A percentile compares a stretch with the other conserved stretches of the same genome.
These are phyloP conservation scores for Sipha flava DNA, from an alignment of 1,140 invertebrate species.

Conservation along the genomic window DNA sequence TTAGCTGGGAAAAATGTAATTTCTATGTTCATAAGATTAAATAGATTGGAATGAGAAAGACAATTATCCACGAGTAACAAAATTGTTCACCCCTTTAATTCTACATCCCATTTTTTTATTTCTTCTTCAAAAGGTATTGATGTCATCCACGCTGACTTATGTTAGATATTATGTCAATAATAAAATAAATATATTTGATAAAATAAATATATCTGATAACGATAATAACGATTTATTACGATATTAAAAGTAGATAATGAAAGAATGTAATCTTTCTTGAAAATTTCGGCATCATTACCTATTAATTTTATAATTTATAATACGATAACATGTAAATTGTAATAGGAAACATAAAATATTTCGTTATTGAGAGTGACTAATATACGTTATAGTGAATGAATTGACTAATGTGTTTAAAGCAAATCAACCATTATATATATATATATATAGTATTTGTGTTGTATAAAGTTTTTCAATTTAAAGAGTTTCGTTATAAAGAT, in stretches of 20 bases:
- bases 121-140: background rate
- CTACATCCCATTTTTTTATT: background rate
- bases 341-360: background rate
- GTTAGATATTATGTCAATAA: too few species aligned
- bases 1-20: constrained; percentile 44
- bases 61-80: constrained; percentile 45
- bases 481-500: background rate
- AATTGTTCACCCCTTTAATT: background rate
- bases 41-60: constrained; percentile 38
- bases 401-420: background rate
- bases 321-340: background rate
- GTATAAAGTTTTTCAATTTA: background rate
- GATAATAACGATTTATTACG: too few species aligned
- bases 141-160: too few species aligned
- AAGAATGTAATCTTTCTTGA: too few species aligned
- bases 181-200: too few species aligned
- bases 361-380: too few species aligned
- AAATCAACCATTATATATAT: background rate
- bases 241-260: too few species aligned
- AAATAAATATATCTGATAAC: too few species aligned
- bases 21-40: too few species aligned
- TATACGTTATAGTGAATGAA: background rate
- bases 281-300: background rate
- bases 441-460: background rate
- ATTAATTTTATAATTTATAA: background rate